Conservation (phyloP, 2,888 invertebrate genomes). For the Cephonodes hylas region DNA sequence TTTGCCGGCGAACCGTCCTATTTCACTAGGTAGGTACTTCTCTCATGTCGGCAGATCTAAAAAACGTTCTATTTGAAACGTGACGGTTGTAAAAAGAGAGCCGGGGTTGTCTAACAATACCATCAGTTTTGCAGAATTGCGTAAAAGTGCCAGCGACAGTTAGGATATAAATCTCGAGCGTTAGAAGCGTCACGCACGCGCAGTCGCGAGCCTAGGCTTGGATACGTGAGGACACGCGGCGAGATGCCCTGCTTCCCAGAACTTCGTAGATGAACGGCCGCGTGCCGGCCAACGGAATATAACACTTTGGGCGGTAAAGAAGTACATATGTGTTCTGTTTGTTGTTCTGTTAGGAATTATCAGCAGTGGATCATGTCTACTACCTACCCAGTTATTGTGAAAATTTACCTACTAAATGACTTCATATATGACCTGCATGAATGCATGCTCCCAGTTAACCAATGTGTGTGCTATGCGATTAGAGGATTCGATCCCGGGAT, state of each 20-base stretch:
- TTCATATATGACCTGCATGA: no score
- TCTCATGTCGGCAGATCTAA: conserved; percentile 2
- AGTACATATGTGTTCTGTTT: no score
- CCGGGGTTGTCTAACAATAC: conserved; percentile 15
- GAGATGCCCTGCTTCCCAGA: conserved; percentile 30
- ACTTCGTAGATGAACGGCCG: conserved; percentile 27
- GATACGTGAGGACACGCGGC: conserved; percentile 42
- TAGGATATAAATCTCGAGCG: conserved; percentile 41
- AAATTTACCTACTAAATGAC: no score
- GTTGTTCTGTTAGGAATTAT: background rate
- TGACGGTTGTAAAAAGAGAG: conserved; percentile 3
- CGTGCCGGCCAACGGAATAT: background rate
- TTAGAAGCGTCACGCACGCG: conserved; percentile 50
- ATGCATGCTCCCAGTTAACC: no score
- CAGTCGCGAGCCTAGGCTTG: conserved; percentile 35
- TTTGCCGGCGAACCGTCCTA: no score
- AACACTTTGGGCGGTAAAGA: background rate
- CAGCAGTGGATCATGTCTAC: background rate
- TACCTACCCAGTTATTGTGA: no score
- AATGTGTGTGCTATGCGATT: no score
- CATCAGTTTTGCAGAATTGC: conserved; percentile 24
- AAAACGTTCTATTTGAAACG: background rate
- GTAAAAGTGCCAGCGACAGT: conserved; percentile 37
- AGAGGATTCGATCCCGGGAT: no score
- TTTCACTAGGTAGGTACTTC: no score